Base-by-base conservation (phyloP, 2,797 vertebrate genomes). In the Xenops minutus region DNA sequence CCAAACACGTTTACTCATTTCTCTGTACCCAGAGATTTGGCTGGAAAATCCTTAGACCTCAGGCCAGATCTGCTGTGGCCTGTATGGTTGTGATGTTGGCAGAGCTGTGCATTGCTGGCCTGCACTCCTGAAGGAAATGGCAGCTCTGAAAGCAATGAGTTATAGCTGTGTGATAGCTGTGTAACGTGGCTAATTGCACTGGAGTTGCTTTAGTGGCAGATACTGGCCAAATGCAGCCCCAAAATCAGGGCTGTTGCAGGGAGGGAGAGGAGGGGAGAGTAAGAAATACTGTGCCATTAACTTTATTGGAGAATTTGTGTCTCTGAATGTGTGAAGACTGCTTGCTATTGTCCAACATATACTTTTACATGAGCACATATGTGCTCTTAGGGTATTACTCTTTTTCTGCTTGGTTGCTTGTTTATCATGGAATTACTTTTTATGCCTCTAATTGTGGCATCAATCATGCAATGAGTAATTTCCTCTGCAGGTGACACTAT, bases 381-480 rank as follows among this genome's bases (percentile, higher is more conserved):
- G 7, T 2, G 0, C 14, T 91, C 24, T 56, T 69, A 32, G 66
- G 30, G 68, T 84, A 89, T 36, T 23, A 59, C 41, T 88, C 30
- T 72, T 90, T 78, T 93, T 91, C 71, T 88, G 26, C 75, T 95
- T 1, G 0, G 34, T 85, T 88, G 54, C 61, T 68, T 95, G 84
- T 95, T 96, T 95, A 94, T 84, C 54, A 23, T 92, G 84, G 87
- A 77, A 84, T 95, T 96, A 94, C 78, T 83, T 89, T 95, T 90
- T 94, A 85, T 93, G 49, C 93, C 80, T 94, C 66, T 94, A 85
- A 94, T 95, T 91, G 86, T 94, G 89, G 85, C 62, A 94, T 97
- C 93, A 93, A 23, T 96, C 91, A 77, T 69, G 51, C 76, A 93
- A 20, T 73, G 83, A 88, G 91, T 96, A 95, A 91, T 96, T 95